phyloP scores from a whole-genome alignment of 2,888 invertebrate species.

The Amblyteles armatorius region DNA sequence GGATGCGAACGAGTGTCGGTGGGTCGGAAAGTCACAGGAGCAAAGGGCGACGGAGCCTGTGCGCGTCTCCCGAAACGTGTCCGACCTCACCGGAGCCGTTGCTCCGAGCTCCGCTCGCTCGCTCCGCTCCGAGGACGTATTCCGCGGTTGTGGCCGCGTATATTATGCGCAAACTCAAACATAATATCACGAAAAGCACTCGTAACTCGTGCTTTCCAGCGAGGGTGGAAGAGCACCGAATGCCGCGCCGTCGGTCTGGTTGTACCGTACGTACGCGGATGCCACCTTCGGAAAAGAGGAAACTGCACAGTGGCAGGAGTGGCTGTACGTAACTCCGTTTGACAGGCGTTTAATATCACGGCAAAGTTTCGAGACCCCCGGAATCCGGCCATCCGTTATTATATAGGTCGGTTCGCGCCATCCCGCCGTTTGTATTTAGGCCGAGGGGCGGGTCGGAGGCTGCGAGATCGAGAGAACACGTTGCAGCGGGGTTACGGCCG shows the following conservation, averaged over 20 bases:
- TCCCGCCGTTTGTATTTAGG: neutral
- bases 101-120: slow-evolving; percentile 2
- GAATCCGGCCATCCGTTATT: slow-evolving; percentile 40
- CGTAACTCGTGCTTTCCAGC: slow-evolving; percentile 73
- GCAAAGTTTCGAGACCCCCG: slow-evolving; percentile 75
- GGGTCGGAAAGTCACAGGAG: neutral
- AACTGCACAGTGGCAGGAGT: slow-evolving; percentile 12
- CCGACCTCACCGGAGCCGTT: slow-evolving; percentile 6
- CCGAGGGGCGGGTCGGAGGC: neutral
- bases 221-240: neutral
- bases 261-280: neutral
- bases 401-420: slow-evolving; percentile 16
- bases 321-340: slow-evolving; percentile 76
- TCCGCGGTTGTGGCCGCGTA: slow-evolving; percentile 68
- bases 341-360: slow-evolving; percentile 81
- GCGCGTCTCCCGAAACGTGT: slow-evolving; percentile 7
- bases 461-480: neutral
- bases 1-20: neutral
- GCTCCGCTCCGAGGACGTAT: slow-evolving; percentile 3
- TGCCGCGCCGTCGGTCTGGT: neutral
- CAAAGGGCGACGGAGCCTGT: neutral
- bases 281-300: neutral
- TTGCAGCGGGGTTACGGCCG: neutral
- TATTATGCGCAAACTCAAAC: slow-evolving; percentile 83
- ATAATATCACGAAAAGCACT: slow-evolving; percentile 83